Evolutionary conservation across 2,113 vertebrate species (phyloP), one percentile per base, ranked within the genome.

Genomic region (Chinchilla lanigera): DNA sequence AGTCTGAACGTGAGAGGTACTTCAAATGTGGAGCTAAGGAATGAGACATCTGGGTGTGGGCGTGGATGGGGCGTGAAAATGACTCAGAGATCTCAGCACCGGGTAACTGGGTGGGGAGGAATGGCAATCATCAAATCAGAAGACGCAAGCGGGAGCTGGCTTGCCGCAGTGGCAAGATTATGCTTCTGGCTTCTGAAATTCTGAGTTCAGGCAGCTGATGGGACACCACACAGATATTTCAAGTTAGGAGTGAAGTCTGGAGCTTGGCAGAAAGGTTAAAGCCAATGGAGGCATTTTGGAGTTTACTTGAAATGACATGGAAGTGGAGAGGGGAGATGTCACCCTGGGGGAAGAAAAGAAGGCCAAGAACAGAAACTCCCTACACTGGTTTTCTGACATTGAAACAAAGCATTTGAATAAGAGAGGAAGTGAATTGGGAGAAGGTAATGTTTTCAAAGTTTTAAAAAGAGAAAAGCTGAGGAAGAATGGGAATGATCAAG

Each of bases 1-100:
- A 81, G 28, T 26, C 41, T 92, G 73, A n/a, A 41, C 92, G 82
- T 69, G 17, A 90, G 87, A 82, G 44, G 50, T 13, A 58, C 54
- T 85, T 89, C 78, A 86, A 91, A 91, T 35, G 33, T 81, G 28
- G 85, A 94, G 58, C 50, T 69, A 92, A 60, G 54, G 82, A 90
- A 88, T 89, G 47, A 93, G 87, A 87, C 94, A 95, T 97, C 96
- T 90, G 95, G 92, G 60, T 44, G 41, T 3, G 35, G 58, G 94
- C 67, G 65, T 83, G 50, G 47, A 87, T 75, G n/a, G 89, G 83
- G 93, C 73, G 61, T 77, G 84, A 85, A 24, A 54, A 50, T 92
- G 96, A 96, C 71, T 89, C 96, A 97, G 84, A 77, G 78, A 82
- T 35, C 78, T 77, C 73, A 69, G 90, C 8, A 67, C 65, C 52